These are phyloP conservation scores for Drosophila nebulosa DNA, from an alignment of 1,140 invertebrate genomes.

Conservation along the genomic window DNA sequence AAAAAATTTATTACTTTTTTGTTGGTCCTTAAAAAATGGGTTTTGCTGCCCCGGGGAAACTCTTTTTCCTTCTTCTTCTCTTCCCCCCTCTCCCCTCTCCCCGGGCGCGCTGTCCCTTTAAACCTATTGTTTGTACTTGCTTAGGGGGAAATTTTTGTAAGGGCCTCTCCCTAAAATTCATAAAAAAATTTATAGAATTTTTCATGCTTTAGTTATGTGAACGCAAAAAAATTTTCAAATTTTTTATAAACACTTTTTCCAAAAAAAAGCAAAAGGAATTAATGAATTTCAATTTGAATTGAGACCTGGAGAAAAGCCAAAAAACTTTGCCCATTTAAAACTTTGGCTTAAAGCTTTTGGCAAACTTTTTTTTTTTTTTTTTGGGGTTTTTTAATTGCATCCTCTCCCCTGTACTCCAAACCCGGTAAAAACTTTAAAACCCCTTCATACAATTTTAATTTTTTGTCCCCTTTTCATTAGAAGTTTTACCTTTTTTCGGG, in stretches of 20 bases:
- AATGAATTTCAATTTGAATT: not conserved
- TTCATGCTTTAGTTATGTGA: conserved; percentile 45
- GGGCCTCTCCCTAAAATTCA: conserved; percentile 56
- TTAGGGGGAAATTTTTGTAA: conserved; percentile 24
- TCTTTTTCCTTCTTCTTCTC: not conserved
- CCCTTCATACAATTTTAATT: conserved; percentile 26
- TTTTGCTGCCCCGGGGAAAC: not conserved
- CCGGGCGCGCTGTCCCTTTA: conserved; percentile 61
- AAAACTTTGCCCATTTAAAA: not conserved
- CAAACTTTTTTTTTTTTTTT: not conserved
- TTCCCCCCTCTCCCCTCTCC: not conserved
- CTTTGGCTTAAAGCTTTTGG: not conserved
- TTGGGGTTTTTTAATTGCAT: not conserved
- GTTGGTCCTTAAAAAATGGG: not conserved
- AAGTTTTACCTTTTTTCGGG: conserved; percentile 26
- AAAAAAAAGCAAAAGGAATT: not conserved
- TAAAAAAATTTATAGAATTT: conserved; percentile 69
- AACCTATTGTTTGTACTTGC: conserved; percentile 63
- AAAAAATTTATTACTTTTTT: conserved; percentile 71
- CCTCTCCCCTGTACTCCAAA: not conserved
- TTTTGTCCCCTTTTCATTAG: conserved; percentile 2
- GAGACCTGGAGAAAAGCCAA: not conserved
- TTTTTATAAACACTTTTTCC: conserved; percentile 27
- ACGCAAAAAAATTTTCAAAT: conserved; percentile 7
- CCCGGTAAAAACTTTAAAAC: not conserved